phyloP scores from a whole-genome alignment of 2,113 vertebrate species.

The Chaetops frenatus region DNA sequence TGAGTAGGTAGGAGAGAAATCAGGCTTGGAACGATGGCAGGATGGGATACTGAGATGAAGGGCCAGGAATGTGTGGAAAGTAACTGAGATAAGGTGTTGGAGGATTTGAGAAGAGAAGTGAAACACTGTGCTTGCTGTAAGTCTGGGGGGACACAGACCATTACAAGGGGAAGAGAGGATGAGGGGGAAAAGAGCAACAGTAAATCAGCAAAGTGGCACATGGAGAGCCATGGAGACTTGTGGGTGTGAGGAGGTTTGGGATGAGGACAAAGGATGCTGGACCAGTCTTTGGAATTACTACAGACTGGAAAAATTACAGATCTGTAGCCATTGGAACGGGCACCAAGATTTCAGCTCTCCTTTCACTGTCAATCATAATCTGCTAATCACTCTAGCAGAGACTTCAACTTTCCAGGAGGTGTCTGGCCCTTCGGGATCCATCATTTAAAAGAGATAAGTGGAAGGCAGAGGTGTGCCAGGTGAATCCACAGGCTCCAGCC shows the following conservation, averaged over 20 bases:
- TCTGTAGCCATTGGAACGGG: background rate
- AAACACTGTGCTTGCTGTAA: background rate
- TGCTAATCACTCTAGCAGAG: background rate
- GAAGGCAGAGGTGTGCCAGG: background rate
- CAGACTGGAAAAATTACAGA: background rate
- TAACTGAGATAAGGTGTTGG: background rate
- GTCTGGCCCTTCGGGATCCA: background rate
- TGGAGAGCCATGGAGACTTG: background rate
- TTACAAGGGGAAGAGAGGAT: background rate
- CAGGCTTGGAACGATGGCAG: fast-evolving
- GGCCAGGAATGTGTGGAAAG: background rate
- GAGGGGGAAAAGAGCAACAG: background rate
- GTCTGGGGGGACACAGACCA: fast-evolving
- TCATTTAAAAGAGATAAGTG: background rate
- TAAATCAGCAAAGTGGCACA: background rate
- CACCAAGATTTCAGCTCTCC: background rate
- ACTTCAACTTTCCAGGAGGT: background rate
- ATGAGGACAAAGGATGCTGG: background rate
- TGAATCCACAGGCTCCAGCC: background rate
- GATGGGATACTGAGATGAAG: background rate
- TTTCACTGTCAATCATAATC: background rate
- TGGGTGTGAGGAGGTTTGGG: fast-evolving
- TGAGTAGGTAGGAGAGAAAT: background rate
- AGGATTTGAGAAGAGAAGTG: background rate
- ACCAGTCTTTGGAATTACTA: background rate